phyloP scores from a whole-genome alignment of 2,113 vertebrate genomes.

The Eclectus roratus region DNA sequence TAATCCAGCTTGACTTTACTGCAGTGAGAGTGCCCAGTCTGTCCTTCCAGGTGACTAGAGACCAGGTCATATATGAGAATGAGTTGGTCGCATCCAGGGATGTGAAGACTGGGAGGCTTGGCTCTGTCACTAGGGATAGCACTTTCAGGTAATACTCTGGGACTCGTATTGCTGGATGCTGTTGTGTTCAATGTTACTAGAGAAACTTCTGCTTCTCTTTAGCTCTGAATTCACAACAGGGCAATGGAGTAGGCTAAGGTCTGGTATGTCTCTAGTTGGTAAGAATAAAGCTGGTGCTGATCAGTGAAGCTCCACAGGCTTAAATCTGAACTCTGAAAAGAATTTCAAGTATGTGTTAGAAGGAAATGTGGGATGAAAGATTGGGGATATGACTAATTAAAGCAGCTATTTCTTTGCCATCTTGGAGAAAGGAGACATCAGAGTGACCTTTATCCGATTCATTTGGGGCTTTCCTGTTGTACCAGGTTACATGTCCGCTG shows the following conservation, averaged over 20 bases:
- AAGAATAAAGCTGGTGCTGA: background rate
- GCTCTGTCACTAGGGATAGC: slow-evolving; percentile 60
- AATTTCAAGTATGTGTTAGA: background rate
- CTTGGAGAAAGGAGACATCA: background rate
- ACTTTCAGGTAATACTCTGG: slow-evolving; percentile 57
- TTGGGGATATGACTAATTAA: background rate
- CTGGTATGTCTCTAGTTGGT: background rate
- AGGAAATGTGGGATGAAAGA: background rate
- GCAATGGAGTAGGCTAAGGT: background rate
- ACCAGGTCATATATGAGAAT: slow-evolving; percentile 54
- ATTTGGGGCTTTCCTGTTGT: background rate
- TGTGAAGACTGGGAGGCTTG: background rate
- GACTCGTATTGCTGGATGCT: background rate
- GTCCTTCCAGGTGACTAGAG: slow-evolving; percentile 21
- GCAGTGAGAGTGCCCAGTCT: background rate
- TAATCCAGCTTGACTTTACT: background rate
- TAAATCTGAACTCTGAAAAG: background rate
- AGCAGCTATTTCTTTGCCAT: fast-evolving
- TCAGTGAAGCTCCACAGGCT: background rate
- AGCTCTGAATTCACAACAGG: background rate
- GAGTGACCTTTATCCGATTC: background rate
- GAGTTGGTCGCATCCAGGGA: slow-evolving; percentile 37
- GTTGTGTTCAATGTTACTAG: background rate
- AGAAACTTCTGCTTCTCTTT: background rate
- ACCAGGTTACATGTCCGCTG: slow-evolving; percentile 58